These are phyloP conservation scores for Myiozetetes cayanensis DNA, from an alignment of 2,113 vertebrate genomes.

Conservation along the genomic window DNA sequence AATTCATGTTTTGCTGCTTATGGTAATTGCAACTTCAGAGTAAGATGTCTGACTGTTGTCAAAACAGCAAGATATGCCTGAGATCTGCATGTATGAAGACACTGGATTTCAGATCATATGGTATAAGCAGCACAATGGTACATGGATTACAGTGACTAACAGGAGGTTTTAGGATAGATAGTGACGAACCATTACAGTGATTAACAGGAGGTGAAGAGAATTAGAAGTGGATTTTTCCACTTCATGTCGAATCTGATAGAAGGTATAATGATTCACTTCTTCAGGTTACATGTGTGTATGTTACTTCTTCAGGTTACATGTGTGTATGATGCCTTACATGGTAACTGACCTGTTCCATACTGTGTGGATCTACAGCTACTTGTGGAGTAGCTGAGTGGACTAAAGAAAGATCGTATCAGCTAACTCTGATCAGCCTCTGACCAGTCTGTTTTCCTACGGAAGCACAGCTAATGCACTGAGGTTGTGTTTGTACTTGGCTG, in stretches of 20 bases:
- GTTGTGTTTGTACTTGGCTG: not conserved
- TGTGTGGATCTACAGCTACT: not conserved
- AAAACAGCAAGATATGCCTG: not conserved
- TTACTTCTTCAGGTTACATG: not conserved
- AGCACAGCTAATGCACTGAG: rapidly evolving
- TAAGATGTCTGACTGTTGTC: not conserved
- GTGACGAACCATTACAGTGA: not conserved
- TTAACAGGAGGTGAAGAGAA: not conserved
- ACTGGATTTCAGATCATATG: not conserved
- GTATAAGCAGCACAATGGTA: not conserved
- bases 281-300: not conserved
- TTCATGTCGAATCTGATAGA: not conserved
- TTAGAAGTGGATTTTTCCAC: not conserved
- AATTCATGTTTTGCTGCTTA: not conserved
- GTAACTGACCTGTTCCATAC: not conserved
- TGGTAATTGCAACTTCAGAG: not conserved
- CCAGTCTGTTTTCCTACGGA: not conserved
- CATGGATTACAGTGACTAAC: not conserved
- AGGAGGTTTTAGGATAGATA: not conserved
- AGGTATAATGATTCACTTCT: not conserved
- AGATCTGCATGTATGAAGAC: rapidly evolving
- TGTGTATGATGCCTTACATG: not conserved
- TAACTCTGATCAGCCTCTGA: not conserved
- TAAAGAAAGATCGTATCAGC: not conserved
- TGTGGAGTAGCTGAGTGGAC: not conserved